A percentile compares a stretch with the other conserved stretches of the same genome.
These are phyloP conservation scores for Latrodectus hesperus DNA, from an alignment of 2,888 invertebrate genomes.

Conservation along the genomic window DNA sequence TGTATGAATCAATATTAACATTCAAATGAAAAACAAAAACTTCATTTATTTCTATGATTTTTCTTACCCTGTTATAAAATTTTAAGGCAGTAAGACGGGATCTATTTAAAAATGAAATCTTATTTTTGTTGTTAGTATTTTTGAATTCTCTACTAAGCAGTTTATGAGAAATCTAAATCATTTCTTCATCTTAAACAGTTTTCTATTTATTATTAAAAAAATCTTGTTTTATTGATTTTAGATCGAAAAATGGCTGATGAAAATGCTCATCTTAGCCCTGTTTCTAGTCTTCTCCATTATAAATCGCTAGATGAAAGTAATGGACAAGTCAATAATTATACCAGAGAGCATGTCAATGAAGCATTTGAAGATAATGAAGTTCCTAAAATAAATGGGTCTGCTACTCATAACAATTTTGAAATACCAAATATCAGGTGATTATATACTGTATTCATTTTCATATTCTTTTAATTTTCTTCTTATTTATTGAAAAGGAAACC, in stretches of 20 bases:
- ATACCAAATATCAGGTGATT: constrained; percentile 55
- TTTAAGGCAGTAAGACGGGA: too few species aligned
- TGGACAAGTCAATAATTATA: constrained; percentile 7
- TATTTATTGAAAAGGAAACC: too few species aligned
- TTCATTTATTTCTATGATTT: too few species aligned
- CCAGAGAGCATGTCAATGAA: constrained; percentile 42
- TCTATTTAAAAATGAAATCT: too few species aligned
- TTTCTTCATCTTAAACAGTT: background rate
- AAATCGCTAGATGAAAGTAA: constrained; percentile 79
- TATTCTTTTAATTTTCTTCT: too few species aligned
- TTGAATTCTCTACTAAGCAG: background rate
- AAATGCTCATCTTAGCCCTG: constrained; percentile 53
- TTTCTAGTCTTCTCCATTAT: constrained; percentile 65
- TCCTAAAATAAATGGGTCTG: constrained; percentile 45
- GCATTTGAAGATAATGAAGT: constrained; percentile 62
- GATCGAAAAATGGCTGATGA: constrained; percentile 65
- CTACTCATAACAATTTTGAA: constrained; percentile 30
- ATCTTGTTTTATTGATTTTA: constrained; percentile 2
- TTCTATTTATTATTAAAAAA: background rate
- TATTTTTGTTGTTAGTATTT: background rate
- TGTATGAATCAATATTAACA: too few species aligned
- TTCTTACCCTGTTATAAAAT: too few species aligned
- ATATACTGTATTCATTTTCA: too few species aligned
- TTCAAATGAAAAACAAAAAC: too few species aligned
- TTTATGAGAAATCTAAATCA: background rate